phyloP scores from a whole-genome alignment of 2,888 invertebrate genomes.

The Andrena trimmerana region DNA sequence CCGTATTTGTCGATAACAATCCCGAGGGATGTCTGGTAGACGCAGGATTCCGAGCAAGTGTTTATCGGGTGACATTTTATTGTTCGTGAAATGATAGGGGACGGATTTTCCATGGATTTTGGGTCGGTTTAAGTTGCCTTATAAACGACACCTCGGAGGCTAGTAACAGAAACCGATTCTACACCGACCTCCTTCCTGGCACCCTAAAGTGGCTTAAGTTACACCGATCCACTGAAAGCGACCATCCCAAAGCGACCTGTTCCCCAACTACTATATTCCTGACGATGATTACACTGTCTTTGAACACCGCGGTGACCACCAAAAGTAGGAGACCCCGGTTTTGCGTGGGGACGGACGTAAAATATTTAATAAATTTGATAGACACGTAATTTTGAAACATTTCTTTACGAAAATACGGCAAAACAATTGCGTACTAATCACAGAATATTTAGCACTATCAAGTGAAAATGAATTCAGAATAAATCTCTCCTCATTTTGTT shows the following conservation, averaged over 20 bases:
- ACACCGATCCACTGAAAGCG: constrained; percentile 65
- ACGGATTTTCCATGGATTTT: constrained; percentile 62
- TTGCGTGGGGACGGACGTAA: background rate
- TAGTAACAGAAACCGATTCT: constrained; percentile 60
- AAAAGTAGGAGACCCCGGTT: background rate
- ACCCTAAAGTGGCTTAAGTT: constrained; percentile 73
- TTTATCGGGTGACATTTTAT: constrained; percentile 57
- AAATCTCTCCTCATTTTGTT: too few relatives aligned
- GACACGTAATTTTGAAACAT: background rate
- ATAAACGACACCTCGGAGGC: constrained; percentile 61
- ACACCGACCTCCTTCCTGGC: constrained; percentile 51
- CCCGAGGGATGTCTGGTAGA: constrained; percentile 14
- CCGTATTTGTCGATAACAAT: constrained; percentile 22
- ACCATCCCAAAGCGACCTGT: constrained; percentile 35
- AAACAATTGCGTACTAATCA: too few relatives aligned
- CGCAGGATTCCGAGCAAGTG: constrained; percentile 38
- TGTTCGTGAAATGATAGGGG: constrained; percentile 53
- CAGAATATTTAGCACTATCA: too few relatives aligned
- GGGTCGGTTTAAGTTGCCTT: constrained; percentile 56
- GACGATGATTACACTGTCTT: constrained; percentile 42
- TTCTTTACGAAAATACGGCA: too few relatives aligned
- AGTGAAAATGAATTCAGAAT: too few relatives aligned
- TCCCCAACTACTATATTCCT: constrained; percentile 44
- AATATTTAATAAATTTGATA: background rate
- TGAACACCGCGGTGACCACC: background rate